Percentiles rank a stretch among this genome's conserved stretches.
Conservation (phyloP, 2,113 vertebrate genomes). For the Sprattus sprattus region DNA sequence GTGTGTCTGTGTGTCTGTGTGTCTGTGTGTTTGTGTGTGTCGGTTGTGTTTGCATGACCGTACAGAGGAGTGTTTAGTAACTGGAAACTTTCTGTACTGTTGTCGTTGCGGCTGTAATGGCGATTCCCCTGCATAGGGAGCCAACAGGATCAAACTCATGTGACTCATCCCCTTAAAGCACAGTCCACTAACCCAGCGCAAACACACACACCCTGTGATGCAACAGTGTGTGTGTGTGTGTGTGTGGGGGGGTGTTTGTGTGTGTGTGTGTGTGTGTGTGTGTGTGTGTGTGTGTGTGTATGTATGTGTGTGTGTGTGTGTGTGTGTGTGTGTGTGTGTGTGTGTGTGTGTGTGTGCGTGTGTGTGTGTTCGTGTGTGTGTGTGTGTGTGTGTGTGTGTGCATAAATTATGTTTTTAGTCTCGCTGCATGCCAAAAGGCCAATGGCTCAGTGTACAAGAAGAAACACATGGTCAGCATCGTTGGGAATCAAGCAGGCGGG, state of each 20-base stretch:
- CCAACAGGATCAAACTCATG: not conserved
- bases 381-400: not conserved
- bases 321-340: conserved; percentile 6
- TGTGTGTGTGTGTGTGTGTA: not conserved
- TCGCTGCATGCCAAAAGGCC: conserved; percentile 2
- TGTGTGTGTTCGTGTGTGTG: conserved; percentile 21
- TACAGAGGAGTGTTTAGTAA: no score
- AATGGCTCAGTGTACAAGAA: not conserved
- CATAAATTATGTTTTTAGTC: not conserved
- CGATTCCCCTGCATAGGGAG: not conserved
- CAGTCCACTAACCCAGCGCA: not conserved
- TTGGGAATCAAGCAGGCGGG: conserved; percentile 65
- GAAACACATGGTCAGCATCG: conserved; percentile 67
- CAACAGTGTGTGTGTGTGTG: conserved; percentile 27
- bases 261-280: not conserved
- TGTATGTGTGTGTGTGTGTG: conserved; percentile 11
- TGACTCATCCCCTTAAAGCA: conserved; percentile 1
- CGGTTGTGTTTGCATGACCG: no score
- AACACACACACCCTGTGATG: conserved; percentile 24
- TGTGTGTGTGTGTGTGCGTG: conserved; percentile 15
- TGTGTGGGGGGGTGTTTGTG: not conserved
- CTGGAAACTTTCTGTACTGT: no score
- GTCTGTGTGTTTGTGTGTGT: not conserved
- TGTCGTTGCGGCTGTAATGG: not conserved
- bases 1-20: not conserved